Evolutionary conservation across 2,113 vertebrate species (phyloP).

Genomic region (Ptychochromis oligacanthus): DNA sequence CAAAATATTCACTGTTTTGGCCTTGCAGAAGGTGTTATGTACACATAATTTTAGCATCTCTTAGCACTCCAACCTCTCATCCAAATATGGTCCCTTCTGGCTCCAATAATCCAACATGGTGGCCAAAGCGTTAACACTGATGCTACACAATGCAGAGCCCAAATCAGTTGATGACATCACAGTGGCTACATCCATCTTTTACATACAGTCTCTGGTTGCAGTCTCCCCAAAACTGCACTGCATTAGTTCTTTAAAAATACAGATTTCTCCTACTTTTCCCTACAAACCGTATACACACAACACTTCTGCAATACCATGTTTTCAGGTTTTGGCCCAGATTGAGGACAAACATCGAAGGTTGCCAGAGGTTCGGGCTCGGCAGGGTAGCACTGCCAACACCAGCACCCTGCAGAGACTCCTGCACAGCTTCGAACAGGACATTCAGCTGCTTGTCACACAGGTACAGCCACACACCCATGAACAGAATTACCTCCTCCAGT

Average conservation of each 20-base stretch:
- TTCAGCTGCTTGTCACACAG: slow-evolving; percentile 91
- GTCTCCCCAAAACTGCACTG: neutral
- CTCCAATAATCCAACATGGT: neutral
- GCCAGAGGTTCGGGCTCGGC: slow-evolving; percentile 83
- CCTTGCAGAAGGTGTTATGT: neutral
- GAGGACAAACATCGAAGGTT: slow-evolving; percentile 89
- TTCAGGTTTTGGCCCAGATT: slow-evolving; percentile 86
- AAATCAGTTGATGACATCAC: neutral
- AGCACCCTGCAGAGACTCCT: slow-evolving; percentile 88
- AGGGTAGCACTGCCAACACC: slow-evolving; percentile 83
- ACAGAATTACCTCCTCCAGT: neutral
- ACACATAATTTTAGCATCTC: neutral
- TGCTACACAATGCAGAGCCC: too few species aligned
- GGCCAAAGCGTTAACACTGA: too few species aligned
- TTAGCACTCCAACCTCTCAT: neutral
- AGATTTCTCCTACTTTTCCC: neutral
- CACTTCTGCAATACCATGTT: neutral
- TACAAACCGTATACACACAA: neutral
- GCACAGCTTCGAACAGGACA: slow-evolving; percentile 91
- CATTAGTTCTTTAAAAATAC: neutral
- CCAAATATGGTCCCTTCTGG: neutral
- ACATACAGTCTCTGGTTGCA: neutral
- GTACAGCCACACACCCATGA: slow-evolving; percentile 66
- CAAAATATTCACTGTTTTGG: neutral
- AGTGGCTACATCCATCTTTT: neutral